Conservation (phyloP, 92 coral and sea anemone species). For the Phenganax marumi region DNA sequence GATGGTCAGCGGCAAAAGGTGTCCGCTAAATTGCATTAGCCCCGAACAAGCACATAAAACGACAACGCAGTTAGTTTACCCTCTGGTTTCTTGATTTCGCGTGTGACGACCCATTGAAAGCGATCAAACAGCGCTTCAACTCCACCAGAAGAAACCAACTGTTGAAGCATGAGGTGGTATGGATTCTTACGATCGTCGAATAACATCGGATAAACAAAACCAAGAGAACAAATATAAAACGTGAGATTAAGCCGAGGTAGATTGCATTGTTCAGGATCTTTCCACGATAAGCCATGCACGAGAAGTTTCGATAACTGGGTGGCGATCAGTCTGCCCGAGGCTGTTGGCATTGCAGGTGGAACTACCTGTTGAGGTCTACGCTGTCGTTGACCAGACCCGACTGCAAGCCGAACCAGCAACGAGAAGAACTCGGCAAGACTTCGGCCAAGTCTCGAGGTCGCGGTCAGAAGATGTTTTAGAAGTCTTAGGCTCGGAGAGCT, state of each 20-base stretch:
- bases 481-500: constrained; percentile 70
- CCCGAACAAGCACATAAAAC: too few species aligned
- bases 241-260: constrained; percentile 70
- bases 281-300: constrained; percentile 70
- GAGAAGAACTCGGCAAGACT: constrained; percentile 89
- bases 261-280: constrained; percentile 62
- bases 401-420: constrained; percentile 74
- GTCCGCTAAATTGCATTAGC: too few species aligned
- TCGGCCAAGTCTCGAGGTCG: constrained; percentile 79
- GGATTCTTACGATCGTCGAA: constrained; percentile 98
- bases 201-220: constrained; percentile 82
- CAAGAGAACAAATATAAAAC: constrained; percentile 77
- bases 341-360: constrained; percentile 75
- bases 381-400: constrained; percentile 94
- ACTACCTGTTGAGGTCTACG: constrained; percentile 84
- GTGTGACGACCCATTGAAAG: constrained; percentile 64
- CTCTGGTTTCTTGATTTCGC: constrained; percentile 45
- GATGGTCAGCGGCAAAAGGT: too few species aligned
- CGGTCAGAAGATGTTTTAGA: constrained; percentile 79
- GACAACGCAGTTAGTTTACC: too few species aligned
- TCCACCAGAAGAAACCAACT: constrained; percentile 80
- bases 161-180: constrained; percentile 94
- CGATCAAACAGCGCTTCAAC: constrained; percentile 74
- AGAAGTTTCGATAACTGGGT: constrained; percentile 74
- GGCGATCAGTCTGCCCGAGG: constrained; percentile 75